A percentile compares a stretch with the other conserved stretches of the same genome.
Conservation (phyloP, 2,888 invertebrate species). For the Apodemia hepburni region DNA sequence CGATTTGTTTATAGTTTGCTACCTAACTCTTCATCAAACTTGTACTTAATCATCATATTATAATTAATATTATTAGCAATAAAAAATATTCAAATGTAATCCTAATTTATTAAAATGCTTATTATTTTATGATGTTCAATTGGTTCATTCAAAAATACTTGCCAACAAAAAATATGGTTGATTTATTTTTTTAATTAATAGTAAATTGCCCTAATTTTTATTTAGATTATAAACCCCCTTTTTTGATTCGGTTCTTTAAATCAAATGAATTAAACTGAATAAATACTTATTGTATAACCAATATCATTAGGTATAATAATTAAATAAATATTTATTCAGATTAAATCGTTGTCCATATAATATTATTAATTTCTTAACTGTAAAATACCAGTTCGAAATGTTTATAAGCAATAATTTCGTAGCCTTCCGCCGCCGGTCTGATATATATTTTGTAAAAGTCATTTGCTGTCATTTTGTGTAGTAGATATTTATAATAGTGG, state of each 20-base stretch:
- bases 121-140: too few relatives aligned
- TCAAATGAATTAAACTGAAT: neutral
- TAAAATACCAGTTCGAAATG: slow-evolving; percentile 30
- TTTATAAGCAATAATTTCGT: slow-evolving; percentile 61
- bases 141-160: slow-evolving; percentile 8
- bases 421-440: slow-evolving; percentile 64
- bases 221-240: neutral
- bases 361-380: neutral
- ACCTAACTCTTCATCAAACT: too few relatives aligned
- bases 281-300: neutral
- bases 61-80: too few relatives aligned
- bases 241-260: neutral
- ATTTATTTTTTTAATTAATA: neutral
- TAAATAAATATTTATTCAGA: neutral
- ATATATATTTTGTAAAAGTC: slow-evolving; percentile 24
- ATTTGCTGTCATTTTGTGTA: neutral
- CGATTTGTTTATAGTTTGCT: too few relatives aligned
- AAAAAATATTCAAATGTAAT: neutral
- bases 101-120: neutral
- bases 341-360: neutral
- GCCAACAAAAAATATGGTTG: slow-evolving; percentile 5
- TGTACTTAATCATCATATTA: too few relatives aligned
- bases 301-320: slow-evolving; percentile 5
- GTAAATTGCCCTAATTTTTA: neutral
- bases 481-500: neutral